A percentile compares a stretch with the other conserved stretches of the same genome.
Evolutionary conservation across 2,797 vertebrate genomes (phyloP).

Genomic region (Nasua narica): DNA sequence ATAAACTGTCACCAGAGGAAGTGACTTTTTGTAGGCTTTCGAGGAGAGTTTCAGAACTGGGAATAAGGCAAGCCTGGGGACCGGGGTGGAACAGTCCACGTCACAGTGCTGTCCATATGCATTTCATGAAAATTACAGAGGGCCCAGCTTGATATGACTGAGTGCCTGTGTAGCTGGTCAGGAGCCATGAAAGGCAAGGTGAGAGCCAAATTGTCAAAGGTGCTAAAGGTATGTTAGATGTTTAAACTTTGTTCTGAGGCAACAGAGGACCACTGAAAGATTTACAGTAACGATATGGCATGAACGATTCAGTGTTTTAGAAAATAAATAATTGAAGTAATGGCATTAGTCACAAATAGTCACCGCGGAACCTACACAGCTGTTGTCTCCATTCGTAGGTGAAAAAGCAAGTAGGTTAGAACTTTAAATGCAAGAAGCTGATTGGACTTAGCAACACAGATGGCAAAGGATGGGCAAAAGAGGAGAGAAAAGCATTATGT

Average conservation of each 20-base stretch:
- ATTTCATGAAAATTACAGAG: background rate
- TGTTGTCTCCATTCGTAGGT: conserved; percentile 31
- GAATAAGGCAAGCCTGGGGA: background rate
- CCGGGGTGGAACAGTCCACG: background rate
- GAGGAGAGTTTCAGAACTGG: background rate
- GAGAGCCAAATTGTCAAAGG: background rate
- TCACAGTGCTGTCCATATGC: background rate
- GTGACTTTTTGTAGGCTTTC: background rate
- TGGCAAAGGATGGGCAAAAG: conserved; percentile 57
- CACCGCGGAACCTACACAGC: background rate
- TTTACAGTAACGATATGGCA: background rate
- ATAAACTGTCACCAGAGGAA: background rate
- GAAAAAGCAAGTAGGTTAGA: conserved; percentile 77
- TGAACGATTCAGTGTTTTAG: background rate
- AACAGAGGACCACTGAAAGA: background rate
- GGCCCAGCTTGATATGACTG: background rate
- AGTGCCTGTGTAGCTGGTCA: background rate
- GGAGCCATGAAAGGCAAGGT: background rate
- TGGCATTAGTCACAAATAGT: background rate
- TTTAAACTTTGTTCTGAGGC: background rate
- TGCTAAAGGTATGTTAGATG: background rate
- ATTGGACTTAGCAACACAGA: conserved; percentile 79
- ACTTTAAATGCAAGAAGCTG: conserved; percentile 73
- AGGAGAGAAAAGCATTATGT: conserved; percentile 76
- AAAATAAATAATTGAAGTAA: background rate